Conservation (phyloP, 2,888 invertebrate species). For the Disparrhopalites patrizii region DNA sequence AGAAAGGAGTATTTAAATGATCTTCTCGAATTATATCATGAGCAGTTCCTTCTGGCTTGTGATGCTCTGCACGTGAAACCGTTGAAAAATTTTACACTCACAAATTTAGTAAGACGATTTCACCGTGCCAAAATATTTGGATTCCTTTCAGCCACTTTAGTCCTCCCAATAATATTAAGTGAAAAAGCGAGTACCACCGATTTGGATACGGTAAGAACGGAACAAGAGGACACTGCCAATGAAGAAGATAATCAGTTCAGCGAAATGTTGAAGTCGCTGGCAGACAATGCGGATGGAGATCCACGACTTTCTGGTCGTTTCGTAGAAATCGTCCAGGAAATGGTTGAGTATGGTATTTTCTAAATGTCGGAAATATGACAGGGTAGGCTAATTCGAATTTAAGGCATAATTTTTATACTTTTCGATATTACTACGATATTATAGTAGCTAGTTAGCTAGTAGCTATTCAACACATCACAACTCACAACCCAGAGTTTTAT, state of each 20-base stretch:
- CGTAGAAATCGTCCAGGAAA: background rate
- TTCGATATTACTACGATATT: no score
- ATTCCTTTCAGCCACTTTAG: conserved; percentile 16
- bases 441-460: no score
- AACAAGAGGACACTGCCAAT: background rate
- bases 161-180: conserved; percentile 30
- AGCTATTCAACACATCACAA: no score
- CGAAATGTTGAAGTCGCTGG: background rate
- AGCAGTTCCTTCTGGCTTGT: conserved; percentile 36
- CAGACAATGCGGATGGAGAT: background rate
- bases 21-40: conserved; percentile 48
- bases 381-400: no score
- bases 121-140: conserved; percentile 34
- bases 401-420: no score
- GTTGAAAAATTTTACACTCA: conserved; percentile 29
- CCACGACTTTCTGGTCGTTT: background rate
- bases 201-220: background rate
- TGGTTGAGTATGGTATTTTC: background rate
- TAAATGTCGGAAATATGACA: no score
- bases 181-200: background rate
- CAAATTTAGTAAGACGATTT: conserved; percentile 36
- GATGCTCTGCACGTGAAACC: conserved; percentile 21
- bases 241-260: background rate
- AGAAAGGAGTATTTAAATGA: conserved; percentile 43
- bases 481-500: no score